Base-by-base conservation (phyloP, 2,888 invertebrate genomes). In the Mythimna lalbum region DNA sequence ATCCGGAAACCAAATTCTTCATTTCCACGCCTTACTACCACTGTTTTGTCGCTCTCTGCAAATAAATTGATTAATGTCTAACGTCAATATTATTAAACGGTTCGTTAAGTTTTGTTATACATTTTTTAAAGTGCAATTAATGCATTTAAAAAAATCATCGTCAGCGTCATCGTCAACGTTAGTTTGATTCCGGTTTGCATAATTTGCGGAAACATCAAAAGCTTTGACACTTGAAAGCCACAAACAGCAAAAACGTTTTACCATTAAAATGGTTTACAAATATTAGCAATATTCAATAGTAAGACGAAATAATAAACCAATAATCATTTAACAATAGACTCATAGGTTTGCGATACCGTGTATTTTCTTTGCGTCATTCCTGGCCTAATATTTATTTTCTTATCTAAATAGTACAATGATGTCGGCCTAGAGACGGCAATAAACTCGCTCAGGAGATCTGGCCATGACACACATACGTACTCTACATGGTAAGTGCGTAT, bases 1-100 rank as follows among this genome's bases (percentile, higher is more conserved):
- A 99, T 99, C 76, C 99, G 97, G 93, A 99, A 99, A 19, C 99
- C 99, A 91, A 99, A 99, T 90, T 99, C 99, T 50, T 98, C 98
- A 33, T 98, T 97, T 85, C 98, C 98, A 64, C 98, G 97, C 81
- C 97, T 97, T 6, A 99, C 98, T 66, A 98, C 96, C 47, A 99
- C 98, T 23, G 97, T 97, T 93, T 99, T 98, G 95, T 99, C 98
- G 88, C 98, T 98, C 93, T 98, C 99, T 99, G 91, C 4, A 82
- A 61, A 53, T 47, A 0, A 31, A 66, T 55, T 49, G 2, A 43
- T 14, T 33, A 0, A 31, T 52, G 4, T 33, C 43, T 31, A 33
- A 31, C 1, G 12, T 36, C 1, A n/a, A 39, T 14, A n/a, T n/a
- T 33, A 10, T n/a, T 33, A 56, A 56, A 33, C 27, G 6, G 5